Percentiles rank a stretch among this genome's conserved stretches.
Evolutionary conservation across 2,797 vertebrate species (phyloP).

Genomic region (Alca torda): DNA sequence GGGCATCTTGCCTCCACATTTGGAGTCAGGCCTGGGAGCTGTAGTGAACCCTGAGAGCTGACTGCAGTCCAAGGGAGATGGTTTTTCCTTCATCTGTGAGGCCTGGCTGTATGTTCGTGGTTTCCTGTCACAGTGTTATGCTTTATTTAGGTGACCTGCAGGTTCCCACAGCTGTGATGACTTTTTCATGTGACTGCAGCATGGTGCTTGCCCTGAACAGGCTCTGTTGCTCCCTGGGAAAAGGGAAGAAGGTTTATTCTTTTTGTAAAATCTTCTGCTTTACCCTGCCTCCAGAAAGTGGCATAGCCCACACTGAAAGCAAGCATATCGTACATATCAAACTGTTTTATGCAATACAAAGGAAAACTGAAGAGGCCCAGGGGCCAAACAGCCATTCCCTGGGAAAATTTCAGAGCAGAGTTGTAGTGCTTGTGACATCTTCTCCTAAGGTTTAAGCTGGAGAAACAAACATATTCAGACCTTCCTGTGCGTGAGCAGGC

Average conservation of each 20-base stretch:
- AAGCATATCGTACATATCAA: background rate
- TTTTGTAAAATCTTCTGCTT: background rate
- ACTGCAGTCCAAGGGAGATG: background rate
- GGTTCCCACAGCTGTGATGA: background rate
- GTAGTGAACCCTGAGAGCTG: background rate
- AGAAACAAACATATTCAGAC: background rate
- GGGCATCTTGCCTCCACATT: background rate
- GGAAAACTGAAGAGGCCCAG: background rate
- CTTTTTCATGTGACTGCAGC: background rate
- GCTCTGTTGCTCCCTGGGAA: background rate
- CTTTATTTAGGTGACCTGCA: background rate
- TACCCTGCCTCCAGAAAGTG: background rate
- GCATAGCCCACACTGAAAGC: background rate
- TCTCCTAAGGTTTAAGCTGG: background rate
- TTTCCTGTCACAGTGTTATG: background rate
- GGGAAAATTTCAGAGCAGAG: background rate
- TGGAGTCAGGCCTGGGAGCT: background rate
- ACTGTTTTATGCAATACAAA: rapidly evolving
- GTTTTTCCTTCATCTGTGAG: background rate
- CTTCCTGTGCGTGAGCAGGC: background rate
- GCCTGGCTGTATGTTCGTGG: background rate
- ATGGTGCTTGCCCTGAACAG: background rate
- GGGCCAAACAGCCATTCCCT: background rate
- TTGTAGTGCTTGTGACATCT: background rate
- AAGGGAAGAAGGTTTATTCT: background rate